A percentile compares a stretch with the other conserved stretches of the same genome.
Evolutionary conservation across 2,797 vertebrate species (phyloP).

Genomic region (Sandelia bainsii): DNA sequence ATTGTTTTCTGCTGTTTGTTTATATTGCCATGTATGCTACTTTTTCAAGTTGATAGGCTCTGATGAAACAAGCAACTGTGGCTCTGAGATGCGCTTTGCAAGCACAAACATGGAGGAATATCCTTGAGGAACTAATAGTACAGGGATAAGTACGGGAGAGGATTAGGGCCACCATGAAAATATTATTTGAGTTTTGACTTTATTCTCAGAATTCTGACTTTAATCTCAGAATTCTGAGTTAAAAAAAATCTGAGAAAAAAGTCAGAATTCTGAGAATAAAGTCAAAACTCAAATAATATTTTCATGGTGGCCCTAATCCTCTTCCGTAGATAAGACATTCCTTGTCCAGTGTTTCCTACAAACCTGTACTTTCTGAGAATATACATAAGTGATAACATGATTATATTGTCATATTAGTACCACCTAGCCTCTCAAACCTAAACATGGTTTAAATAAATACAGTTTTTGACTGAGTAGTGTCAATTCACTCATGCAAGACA

Average conservation of each 20-base stretch:
- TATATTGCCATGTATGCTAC: background rate
- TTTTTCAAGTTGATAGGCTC: conserved; percentile 19
- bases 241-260: too few relatives aligned
- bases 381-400: conserved; percentile 15
- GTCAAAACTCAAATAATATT: too few relatives aligned
- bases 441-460: conserved; percentile 3
- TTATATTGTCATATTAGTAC: conserved; percentile 6
- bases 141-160: too few relatives aligned
- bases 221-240: too few relatives aligned
- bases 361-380: background rate
- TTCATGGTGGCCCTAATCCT: too few relatives aligned
- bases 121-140: conserved; percentile 3
- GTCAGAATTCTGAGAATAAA: too few relatives aligned
- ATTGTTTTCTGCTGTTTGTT: conserved; percentile 16
- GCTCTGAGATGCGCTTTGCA: conserved; percentile 15
- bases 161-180: too few relatives aligned
- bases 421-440: background rate
- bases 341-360: conserved; percentile 2
- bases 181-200: too few relatives aligned
- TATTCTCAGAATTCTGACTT: too few relatives aligned
- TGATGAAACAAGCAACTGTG: conserved; percentile 5
- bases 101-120: conserved; percentile 13
- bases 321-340: too few relatives aligned
- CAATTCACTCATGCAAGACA: conserved; percentile 4
- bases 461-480: conserved; percentile 23